phyloP scores from a whole-genome alignment of 2,113 vertebrate species.

The Oreotrochilus melanogaster region DNA sequence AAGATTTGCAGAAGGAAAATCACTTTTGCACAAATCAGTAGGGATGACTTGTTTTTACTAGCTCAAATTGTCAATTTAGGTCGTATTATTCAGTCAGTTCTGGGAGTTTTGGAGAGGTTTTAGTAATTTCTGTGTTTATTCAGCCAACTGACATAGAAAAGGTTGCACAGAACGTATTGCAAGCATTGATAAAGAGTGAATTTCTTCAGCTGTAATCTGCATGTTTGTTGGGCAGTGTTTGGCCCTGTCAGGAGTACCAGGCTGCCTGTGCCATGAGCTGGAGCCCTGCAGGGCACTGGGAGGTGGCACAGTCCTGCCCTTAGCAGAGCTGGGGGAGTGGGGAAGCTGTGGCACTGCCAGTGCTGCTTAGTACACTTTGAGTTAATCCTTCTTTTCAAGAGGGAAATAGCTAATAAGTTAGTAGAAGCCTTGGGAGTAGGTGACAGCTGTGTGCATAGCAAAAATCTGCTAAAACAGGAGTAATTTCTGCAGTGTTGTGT shows the following conservation, averaged over 20 bases:
- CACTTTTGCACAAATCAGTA: background rate
- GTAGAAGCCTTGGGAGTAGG: background rate
- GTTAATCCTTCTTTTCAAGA: background rate
- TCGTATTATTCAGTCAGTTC: background rate
- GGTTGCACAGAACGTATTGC: background rate
- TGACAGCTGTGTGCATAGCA: background rate
- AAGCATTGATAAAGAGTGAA: background rate
- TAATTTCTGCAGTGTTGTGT: background rate
- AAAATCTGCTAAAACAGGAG: background rate
- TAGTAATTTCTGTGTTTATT: background rate
- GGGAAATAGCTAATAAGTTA: background rate
- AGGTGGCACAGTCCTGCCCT: background rate
- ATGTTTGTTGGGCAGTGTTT: background rate
- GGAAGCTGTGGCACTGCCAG: background rate
- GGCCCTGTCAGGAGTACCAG: background rate
- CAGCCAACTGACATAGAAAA: background rate
- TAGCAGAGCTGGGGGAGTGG: background rate
- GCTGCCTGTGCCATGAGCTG: background rate
- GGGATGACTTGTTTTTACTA: background rate
- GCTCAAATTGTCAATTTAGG: background rate
- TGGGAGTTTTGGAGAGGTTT: background rate
- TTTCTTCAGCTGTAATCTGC: background rate
- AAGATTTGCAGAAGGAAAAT: background rate
- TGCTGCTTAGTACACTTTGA: background rate
- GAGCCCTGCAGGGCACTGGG: accelerated